Evolutionary conservation across 2,888 invertebrate species (phyloP).

Genomic region (Cordilura impudica): DNA sequence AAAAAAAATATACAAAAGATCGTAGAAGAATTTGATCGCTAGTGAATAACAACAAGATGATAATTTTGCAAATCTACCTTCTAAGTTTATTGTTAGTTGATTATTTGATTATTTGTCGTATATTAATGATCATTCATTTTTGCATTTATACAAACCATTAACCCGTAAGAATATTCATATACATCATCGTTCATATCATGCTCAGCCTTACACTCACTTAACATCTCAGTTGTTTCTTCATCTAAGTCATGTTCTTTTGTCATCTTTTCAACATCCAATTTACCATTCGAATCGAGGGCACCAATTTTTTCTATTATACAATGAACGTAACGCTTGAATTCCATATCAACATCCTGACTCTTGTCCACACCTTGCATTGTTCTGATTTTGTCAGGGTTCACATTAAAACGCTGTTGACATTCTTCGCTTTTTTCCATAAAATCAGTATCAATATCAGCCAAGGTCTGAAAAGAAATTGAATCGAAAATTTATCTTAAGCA

Average conservation of each 20-base stretch:
- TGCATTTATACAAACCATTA: constrained; percentile 7
- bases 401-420: background rate
- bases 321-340: constrained; percentile 39
- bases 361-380: too few species aligned
- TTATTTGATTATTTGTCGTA: background rate
- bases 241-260: background rate
- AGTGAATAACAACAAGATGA: too few species aligned
- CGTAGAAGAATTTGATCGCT: background rate
- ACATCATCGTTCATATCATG: constrained; percentile 50
- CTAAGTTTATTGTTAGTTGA: too few species aligned
- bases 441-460: background rate
- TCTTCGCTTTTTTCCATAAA: background rate
- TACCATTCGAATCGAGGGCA: constrained; percentile 20
- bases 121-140: background rate
- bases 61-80: background rate
- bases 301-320: constrained; percentile 36
- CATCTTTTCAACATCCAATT: constrained; percentile 22
- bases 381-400: background rate
- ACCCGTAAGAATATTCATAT: constrained; percentile 46
- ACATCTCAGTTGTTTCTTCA: background rate
- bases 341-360: background rate
- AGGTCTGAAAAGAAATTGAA: background rate
- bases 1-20: background rate
- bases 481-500: too few species aligned
- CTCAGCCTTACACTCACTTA: constrained; percentile 44